Evolutionary conservation across 1,140 invertebrate species (phyloP), one percentile per base, ranked within the genome.

Genomic region (Centruroides sculpturatus): DNA sequence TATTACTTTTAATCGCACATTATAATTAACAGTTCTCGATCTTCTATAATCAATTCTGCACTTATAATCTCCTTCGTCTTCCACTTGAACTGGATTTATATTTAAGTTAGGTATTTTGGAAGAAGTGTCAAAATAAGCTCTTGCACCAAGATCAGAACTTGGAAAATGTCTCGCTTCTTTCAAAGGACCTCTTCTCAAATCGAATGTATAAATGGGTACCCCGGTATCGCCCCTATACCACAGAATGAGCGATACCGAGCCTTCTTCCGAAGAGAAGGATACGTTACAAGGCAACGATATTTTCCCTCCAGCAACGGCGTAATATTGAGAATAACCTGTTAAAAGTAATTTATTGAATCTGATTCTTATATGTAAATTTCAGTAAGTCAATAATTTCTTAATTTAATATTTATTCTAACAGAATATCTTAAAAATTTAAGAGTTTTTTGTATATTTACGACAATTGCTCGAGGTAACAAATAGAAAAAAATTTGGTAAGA

Each of bases 21-120:
- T 49, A n/a, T 65, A 50, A 52, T 65, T 69, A 46, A 66, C 81
- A 3, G 89, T 92, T 1, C 88, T 87, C 9, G 89, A 89, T 70
- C 89, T 88, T 68, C 83, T 83, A 73, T 91, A 92, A 72, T 93
- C 90, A 7, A 92, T 89, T 62, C 90, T 79, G 73, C 89, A 93
- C 59, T 89, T 88, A 71, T 92, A 92, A 61, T 88, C 80, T 12
- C 87, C 89, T 70, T 88, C 86, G 71, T 93, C 90, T 65, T 85
- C 82, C 63, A 78, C 76, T 66, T 85, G 82, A 8, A 92, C 85
- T 35, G 84, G 83, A 67, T 86, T 83, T 47, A 94, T 78, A 46
- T 83, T 82, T n/a, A 93, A 77, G 8, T 83, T 80, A 0, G 89
- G 87, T 5, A 87, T 79, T 10, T 58, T 47, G 13, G 55, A 47